phyloP scores from a whole-genome alignment of 2,113 vertebrate genomes.

The Andinoacara biseriatus region DNA sequence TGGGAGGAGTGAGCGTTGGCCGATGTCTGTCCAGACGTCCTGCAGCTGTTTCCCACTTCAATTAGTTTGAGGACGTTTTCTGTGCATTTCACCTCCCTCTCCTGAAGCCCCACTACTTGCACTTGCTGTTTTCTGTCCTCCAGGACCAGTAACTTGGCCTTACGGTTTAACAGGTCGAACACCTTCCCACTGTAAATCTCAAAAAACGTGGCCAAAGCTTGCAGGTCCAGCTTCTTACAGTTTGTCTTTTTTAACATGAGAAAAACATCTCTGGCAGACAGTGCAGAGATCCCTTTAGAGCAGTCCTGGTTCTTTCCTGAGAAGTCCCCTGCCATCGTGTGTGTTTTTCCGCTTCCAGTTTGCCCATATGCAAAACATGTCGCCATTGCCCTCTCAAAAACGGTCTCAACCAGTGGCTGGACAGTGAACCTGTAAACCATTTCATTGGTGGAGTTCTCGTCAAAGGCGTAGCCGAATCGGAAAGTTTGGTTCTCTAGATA shows the following conservation, averaged over 20 bases:
- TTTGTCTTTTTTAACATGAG: constrained; percentile 96
- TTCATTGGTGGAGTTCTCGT: constrained; percentile 95
- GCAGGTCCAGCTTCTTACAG: constrained; percentile 97
- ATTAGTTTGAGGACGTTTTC: constrained; percentile 98
- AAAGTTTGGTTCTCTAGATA: constrained; percentile 99
- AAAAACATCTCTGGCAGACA: constrained; percentile 96
- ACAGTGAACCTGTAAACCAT: constrained; percentile 99
- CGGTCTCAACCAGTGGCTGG: constrained; percentile 95
- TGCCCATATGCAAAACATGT: constrained; percentile 98
- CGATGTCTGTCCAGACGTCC: constrained; percentile 97
- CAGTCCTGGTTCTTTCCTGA: constrained; percentile 98
- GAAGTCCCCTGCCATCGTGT: constrained; percentile 99
- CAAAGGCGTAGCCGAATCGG: constrained; percentile 97
- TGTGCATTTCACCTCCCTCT: constrained; percentile 93
- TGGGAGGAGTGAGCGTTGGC: constrained; percentile 97
- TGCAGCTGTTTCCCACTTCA: constrained; percentile 98
- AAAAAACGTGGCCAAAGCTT: constrained; percentile 97
- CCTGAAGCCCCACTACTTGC: constrained; percentile 96
- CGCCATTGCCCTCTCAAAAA: constrained; percentile 97
- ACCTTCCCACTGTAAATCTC: constrained; percentile 97
- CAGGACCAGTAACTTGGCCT: constrained; percentile 93
- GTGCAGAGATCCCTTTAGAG: constrained; percentile 96
- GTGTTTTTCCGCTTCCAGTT: constrained; percentile 98
- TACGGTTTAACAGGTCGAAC: constrained; percentile 96
- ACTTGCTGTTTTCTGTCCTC: constrained; percentile 99